These are phyloP conservation scores for Achroia grisella DNA, from an alignment of 1,140 invertebrate genomes.

Conservation along the genomic window DNA sequence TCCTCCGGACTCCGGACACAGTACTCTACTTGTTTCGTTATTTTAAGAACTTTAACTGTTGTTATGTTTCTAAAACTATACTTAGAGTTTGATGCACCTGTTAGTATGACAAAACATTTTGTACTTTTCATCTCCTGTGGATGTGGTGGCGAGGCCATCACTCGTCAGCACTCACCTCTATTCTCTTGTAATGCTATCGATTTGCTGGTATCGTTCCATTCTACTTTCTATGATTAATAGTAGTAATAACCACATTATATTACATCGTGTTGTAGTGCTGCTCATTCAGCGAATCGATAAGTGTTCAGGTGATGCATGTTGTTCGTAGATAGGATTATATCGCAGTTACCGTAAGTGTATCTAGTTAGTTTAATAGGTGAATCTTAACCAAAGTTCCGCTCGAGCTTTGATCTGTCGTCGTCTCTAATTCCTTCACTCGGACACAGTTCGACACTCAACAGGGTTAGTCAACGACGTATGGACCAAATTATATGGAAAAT, in stretches of 20 bases:
- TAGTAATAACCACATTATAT: conserved; percentile 13
- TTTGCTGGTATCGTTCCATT: conserved; percentile 20
- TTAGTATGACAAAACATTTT: too few relatives aligned
- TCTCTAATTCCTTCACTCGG: conserved; percentile 38
- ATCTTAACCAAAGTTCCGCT: conserved; percentile 63
- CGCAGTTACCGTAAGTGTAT: conserved; percentile 68
- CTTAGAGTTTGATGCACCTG: background rate
- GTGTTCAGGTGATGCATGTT: too few relatives aligned
- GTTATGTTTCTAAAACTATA: background rate
- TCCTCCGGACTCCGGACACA: conserved; percentile 31
- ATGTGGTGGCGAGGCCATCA: too few relatives aligned
- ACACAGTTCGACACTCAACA: conserved; percentile 43
- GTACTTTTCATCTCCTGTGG: too few relatives aligned
- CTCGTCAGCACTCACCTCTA: too few relatives aligned
- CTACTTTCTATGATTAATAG: conserved; percentile 21
- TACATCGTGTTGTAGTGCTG: background rate
- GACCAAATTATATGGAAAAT: conserved; percentile 45
- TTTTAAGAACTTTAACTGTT: too few relatives aligned
- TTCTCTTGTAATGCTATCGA: too few relatives aligned
- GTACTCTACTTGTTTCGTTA: conserved; percentile 10
- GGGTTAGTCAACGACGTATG: conserved; percentile 49
- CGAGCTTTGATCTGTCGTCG: conserved; percentile 45
- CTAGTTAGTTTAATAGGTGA: conserved; percentile 60
- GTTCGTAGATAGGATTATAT: conserved; percentile 12
- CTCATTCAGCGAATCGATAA: too few relatives aligned